Percentiles rank a stretch among this genome's conserved stretches.
Conservation (phyloP, 2,888 invertebrate genomes). For the Melitaea athalia region DNA sequence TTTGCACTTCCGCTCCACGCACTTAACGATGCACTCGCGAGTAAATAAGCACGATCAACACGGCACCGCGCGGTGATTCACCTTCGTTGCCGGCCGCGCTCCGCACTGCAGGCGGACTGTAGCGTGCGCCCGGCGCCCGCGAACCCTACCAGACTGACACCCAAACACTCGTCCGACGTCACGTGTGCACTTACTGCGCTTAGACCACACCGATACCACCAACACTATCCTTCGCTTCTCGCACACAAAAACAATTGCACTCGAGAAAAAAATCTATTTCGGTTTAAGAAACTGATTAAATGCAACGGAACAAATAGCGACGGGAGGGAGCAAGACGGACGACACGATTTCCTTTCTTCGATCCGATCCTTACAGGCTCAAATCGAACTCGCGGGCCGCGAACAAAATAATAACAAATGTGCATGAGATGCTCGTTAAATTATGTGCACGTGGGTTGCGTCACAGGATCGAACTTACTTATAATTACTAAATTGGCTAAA, state of each 20-base stretch:
- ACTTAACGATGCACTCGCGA: conserved; percentile 76
- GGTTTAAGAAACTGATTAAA: conserved; percentile 58
- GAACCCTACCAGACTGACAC: conserved; percentile 72
- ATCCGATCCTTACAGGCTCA: conserved; percentile 68
- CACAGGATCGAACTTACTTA: conserved; percentile 61
- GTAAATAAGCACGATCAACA: conserved; percentile 78
- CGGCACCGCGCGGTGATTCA: conserved; percentile 73
- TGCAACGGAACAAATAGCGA: conserved; percentile 53
- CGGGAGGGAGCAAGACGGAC: conserved; percentile 65
- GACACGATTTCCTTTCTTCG: conserved; percentile 70
- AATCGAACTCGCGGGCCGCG: conserved; percentile 85
- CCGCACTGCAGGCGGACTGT: conserved; percentile 75
- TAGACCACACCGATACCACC: conserved; percentile 56
- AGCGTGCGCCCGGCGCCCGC: conserved; percentile 60
- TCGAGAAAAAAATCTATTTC: conserved; percentile 62
- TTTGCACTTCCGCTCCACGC: conserved; percentile 78
- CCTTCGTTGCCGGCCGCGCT: conserved; percentile 66
- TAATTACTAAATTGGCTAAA: conserved; percentile 56
- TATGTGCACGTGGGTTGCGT: conserved; percentile 81
- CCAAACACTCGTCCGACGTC: conserved; percentile 74
- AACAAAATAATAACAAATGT: conserved; percentile 89
- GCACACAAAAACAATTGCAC: conserved; percentile 65
- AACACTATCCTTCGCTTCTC: conserved; percentile 55
- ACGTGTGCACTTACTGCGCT: conserved; percentile 66
- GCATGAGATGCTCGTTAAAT: conserved; percentile 81